phyloP scores from a whole-genome alignment of 2,888 invertebrate species.

The Diaprepes abbreviatus region DNA sequence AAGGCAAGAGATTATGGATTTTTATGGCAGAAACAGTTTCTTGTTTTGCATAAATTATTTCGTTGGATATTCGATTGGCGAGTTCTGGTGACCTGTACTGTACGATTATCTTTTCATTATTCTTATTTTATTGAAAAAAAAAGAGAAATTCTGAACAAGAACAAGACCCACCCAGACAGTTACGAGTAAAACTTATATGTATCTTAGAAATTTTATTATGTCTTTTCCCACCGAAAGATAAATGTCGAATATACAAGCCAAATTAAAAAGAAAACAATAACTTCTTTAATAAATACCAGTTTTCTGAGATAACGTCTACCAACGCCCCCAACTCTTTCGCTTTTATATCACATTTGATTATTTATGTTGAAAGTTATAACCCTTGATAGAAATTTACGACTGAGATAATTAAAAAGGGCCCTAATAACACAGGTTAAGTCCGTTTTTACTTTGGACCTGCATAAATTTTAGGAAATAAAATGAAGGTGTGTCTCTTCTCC shows the following conservation, averaged over 20 bases:
- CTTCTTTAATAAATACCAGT: not conserved
- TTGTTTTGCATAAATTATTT: too few species aligned
- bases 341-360: conserved; percentile 9
- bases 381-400: conserved; percentile 28
- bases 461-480: conserved; percentile 37
- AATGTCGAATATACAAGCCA: not conserved
- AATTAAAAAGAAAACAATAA: not conserved
- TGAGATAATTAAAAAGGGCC: conserved; percentile 34
- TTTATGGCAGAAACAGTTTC: too few species aligned
- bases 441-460: conserved; percentile 34
- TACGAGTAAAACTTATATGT: too few species aligned
- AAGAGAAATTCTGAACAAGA: too few species aligned
- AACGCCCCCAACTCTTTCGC: conserved; percentile 1
- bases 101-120: too few species aligned
- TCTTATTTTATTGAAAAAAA: too few species aligned
- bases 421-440: conserved; percentile 39
- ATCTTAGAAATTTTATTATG: too few species aligned
- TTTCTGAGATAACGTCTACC: not conserved
- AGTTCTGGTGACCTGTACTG: too few species aligned
- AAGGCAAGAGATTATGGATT: too few species aligned
- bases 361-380: conserved; percentile 17
- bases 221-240: not conserved
- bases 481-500: conserved; percentile 29
- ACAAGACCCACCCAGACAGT: too few species aligned
- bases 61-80: too few species aligned